A percentile compares a stretch with the other conserved stretches of the same genome.
Evolutionary conservation across 2,113 vertebrate genomes (phyloP).

Genomic region (Sphyrna mokarran): DNA sequence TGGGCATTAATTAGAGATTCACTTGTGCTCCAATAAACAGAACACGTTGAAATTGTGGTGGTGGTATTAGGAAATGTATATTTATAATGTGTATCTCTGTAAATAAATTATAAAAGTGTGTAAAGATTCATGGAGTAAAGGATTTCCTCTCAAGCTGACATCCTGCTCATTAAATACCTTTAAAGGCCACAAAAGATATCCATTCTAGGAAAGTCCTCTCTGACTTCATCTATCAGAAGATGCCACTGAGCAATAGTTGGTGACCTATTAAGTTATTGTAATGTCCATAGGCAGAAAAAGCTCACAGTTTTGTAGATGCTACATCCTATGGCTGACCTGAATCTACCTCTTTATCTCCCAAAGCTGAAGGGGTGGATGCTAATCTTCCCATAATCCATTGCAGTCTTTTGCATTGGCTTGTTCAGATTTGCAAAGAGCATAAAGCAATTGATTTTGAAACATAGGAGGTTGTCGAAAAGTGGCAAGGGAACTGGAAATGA

Average conservation of each 20-base stretch:
- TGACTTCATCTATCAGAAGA: background rate
- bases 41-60: too few relatives aligned
- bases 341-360: background rate
- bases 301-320: background rate
- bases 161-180: background rate
- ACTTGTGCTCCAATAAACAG: too few relatives aligned
- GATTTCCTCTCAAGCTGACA: background rate
- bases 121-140: too few relatives aligned
- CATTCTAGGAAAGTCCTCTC: background rate
- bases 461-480: too few relatives aligned
- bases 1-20: too few relatives aligned
- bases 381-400: background rate
- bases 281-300: too few relatives aligned
- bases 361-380: background rate
- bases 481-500: too few relatives aligned
- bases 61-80: too few relatives aligned
- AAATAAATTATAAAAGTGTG: too few relatives aligned
- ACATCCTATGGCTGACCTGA: background rate
- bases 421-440: background rate
- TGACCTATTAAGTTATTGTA: background rate
- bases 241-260: background rate
- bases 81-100: too few relatives aligned
- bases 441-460: background rate
- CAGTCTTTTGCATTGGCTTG: background rate
- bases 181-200: background rate